Base-by-base conservation (phyloP, 2,888 invertebrate genomes). In the Bombyx huttoni region DNA sequence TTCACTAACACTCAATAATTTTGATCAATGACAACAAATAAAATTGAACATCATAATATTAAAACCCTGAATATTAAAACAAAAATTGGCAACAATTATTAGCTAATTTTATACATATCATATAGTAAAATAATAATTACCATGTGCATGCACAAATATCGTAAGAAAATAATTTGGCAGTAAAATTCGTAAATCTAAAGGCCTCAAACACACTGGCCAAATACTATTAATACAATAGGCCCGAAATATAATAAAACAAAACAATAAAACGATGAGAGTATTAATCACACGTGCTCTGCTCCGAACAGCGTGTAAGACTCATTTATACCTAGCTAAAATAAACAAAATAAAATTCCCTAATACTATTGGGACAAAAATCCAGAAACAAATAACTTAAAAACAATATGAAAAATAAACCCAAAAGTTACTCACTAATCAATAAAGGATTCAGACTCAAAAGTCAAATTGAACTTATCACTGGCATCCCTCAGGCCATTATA, bases 151-250 rank as follows among this genome's bases (percentile, higher is more conserved):
- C 87, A 85, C 87, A 86, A 86, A 85, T 84, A 85, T 82, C 74
- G 84, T 87, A 87, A 81, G 85, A 87, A 88, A 87, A 87, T 85
- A 88, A 88, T 86, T 88, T 88, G 88, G 88, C 88, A 88, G 88
- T 88, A 88, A 88, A 85, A 87, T 87, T 87, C 87, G 84, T 88
- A 87, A 81, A 68, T 79, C 83, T 87, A 87, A 83, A 85, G 86
- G 86, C 87, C 86, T 78, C 80, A 62, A 79, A 81, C 81, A 81
- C 76, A 81, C 78, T 79, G 86, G 85, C 87, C 87, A 81, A 85
- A 86, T 83, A 86, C 83, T 88, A 86, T 77, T 83, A 73, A 80
- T 78, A 83, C 81, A 65, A 83, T 87, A 87, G 87, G 87, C 87
- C 86, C 61, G 78, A 81, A 84, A 78, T 84, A 80, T 78, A 80